phyloP scores from a whole-genome alignment of 1,140 invertebrate genomes.

The Vanessa tameamea region DNA sequence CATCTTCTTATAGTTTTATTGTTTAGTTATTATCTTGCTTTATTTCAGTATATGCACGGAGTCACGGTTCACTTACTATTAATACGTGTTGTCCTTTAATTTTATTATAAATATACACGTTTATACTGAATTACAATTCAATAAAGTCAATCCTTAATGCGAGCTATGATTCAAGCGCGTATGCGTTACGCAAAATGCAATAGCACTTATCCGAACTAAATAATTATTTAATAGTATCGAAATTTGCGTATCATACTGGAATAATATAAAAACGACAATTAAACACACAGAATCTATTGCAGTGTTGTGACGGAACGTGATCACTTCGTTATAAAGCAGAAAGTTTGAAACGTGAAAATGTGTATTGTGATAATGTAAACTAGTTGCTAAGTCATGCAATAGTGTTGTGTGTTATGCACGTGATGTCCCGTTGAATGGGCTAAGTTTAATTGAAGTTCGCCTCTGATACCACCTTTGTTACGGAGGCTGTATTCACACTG shows the following conservation, averaged over 20 bases:
- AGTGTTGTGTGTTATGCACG: slow-evolving; percentile 48
- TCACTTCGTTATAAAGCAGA: neutral
- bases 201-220: too few species aligned
- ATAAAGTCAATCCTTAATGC: too few species aligned
- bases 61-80: neutral
- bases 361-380: slow-evolving; percentile 42
- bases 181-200: too few species aligned
- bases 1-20: slow-evolving; percentile 27
- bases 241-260: too few species aligned
- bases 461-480: slow-evolving; percentile 33
- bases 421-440: slow-evolving; percentile 49
- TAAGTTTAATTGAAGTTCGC: slow-evolving; percentile 64
- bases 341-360: slow-evolving; percentile 26
- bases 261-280: too few species aligned
- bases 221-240: too few species aligned
- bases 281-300: neutral
- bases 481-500: slow-evolving; percentile 20
- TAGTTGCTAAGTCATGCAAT: slow-evolving; percentile 49
- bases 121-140: too few species aligned
- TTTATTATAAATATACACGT: too few species aligned
- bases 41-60: slow-evolving; percentile 7
- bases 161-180: too few species aligned
- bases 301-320: neutral
- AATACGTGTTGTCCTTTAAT: too few species aligned
- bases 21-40: slow-evolving; percentile 21